A percentile compares a stretch with the other conserved stretches of the same genome.
Evolutionary conservation across 2,888 invertebrate genomes (phyloP).

Genomic region (Sarcophaga subvicina): DNA sequence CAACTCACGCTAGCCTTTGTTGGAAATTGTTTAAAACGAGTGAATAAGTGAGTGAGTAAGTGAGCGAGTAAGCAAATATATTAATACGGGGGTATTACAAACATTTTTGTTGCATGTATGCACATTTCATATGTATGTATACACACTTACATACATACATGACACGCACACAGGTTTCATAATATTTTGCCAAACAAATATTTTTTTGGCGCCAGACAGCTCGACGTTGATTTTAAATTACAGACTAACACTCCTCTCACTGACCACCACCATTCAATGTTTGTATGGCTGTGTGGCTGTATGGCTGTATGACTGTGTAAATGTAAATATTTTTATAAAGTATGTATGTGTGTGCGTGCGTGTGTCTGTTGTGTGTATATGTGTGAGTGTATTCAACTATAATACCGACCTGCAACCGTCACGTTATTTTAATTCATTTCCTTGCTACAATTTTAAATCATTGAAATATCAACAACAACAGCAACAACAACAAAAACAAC

Average conservation of each 20-base stretch:
- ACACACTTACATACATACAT: neutral
- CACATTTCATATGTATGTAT: conserved; percentile 11
- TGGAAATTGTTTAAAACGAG: neutral
- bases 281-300: neutral
- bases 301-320: neutral
- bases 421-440: conserved; percentile 62
- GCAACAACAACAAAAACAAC: conserved; percentile 23
- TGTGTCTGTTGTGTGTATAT: neutral
- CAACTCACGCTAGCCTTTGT: neutral
- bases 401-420: conserved; percentile 49
- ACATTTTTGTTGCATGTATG: conserved; percentile 49
- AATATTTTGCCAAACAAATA: conserved; percentile 54
- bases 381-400: neutral
- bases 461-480: conserved; percentile 61
- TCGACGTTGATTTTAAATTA: conserved; percentile 67
- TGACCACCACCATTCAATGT: conserved; percentile 51
- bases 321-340: neutral
- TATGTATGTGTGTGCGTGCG: neutral
- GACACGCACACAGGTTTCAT: conserved; percentile 6
- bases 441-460: conserved; percentile 60
- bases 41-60: neutral
- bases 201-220: conserved; percentile 68
- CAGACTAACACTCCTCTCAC: conserved; percentile 40
- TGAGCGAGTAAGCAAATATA: conserved; percentile 32
- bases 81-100: conserved; percentile 53